Percentiles rank a stretch among this genome's conserved stretches.
Conservation (phyloP, 2,113 vertebrate species). For the Nanorana parkeri region DNA sequence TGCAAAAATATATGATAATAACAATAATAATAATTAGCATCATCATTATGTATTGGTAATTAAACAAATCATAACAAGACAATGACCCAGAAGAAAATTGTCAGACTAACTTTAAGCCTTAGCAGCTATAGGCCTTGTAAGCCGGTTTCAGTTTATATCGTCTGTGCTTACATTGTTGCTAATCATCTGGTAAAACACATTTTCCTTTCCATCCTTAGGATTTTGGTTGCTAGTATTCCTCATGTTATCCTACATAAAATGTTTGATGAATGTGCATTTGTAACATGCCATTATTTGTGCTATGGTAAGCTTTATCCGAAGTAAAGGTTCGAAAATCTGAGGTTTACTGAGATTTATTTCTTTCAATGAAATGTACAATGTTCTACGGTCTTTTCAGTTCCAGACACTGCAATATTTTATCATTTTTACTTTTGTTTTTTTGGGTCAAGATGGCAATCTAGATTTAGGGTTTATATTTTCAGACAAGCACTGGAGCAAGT, state of each 20-base stretch:
- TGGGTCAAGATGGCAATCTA: slow-evolving; percentile 49
- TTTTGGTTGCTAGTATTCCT: background rate
- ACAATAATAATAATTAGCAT: no score
- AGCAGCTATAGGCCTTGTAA: no score
- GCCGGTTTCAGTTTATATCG: no score
- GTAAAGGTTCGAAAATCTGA: slow-evolving; percentile 26
- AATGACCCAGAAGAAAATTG: no score
- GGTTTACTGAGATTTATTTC: slow-evolving; percentile 38
- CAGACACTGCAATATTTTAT: slow-evolving; percentile 42
- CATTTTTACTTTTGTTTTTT: slow-evolving; percentile 41
- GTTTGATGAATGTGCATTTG: slow-evolving; percentile 39
- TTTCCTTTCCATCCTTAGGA: background rate
- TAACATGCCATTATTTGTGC: slow-evolving; percentile 28
- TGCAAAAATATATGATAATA: no score
- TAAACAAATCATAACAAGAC: no score
- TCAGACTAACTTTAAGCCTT: no score
- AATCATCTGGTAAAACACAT: no score
- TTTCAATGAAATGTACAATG: slow-evolving; percentile 7
- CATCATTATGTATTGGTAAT: no score
- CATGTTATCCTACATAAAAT: background rate
- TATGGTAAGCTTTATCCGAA: background rate
- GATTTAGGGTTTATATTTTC: slow-evolving; percentile 43
- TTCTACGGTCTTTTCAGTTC: slow-evolving; percentile 14
- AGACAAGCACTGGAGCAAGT: slow-evolving; percentile 32
- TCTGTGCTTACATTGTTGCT: no score